phyloP scores from a whole-genome alignment of 2,888 invertebrate species.

The Epinotia brunnichana region DNA sequence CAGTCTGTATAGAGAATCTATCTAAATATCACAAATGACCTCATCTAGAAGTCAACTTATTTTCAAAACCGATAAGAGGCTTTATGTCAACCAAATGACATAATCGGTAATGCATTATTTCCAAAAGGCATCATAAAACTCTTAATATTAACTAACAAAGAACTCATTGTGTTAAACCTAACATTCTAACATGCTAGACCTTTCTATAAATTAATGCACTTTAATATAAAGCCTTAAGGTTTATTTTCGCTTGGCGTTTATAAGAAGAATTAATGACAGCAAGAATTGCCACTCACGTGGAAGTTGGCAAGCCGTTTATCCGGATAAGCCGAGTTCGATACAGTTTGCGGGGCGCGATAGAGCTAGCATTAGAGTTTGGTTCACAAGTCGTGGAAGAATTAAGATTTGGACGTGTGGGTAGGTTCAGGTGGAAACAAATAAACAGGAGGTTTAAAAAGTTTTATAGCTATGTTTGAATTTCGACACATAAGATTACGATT shows the following conservation, averaged over 20 bases:
- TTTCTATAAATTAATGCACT: not conserved
- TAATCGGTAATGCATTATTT: not conserved
- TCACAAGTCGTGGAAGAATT: slow-evolving; percentile 27
- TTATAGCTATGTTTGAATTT: not conserved
- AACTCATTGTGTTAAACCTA: not conserved
- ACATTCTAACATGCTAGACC: not conserved
- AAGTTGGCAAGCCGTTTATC: slow-evolving; percentile 11
- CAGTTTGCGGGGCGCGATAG: slow-evolving; percentile 41
- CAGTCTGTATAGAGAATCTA: too few species aligned
- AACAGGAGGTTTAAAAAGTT: not conserved
- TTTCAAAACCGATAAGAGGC: not conserved
- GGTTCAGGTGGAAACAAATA: not conserved
- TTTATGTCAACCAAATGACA: not conserved
- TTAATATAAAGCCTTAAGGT: not conserved
- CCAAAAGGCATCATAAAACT: not conserved
- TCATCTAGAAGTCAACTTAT: too few species aligned
- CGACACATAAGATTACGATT: too few species aligned
- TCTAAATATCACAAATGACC: too few species aligned
- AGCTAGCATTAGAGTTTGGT: slow-evolving; percentile 24
- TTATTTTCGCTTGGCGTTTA: not conserved
- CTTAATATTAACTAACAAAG: not conserved
- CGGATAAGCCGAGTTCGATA: slow-evolving; percentile 47
- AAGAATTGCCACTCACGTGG: slow-evolving; percentile 23
- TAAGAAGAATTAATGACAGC: slow-evolving; percentile 14
- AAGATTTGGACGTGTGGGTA: slow-evolving; percentile 15